Base-by-base conservation (phyloP, 2,888 invertebrate species). In the Microplitis manilae region DNA sequence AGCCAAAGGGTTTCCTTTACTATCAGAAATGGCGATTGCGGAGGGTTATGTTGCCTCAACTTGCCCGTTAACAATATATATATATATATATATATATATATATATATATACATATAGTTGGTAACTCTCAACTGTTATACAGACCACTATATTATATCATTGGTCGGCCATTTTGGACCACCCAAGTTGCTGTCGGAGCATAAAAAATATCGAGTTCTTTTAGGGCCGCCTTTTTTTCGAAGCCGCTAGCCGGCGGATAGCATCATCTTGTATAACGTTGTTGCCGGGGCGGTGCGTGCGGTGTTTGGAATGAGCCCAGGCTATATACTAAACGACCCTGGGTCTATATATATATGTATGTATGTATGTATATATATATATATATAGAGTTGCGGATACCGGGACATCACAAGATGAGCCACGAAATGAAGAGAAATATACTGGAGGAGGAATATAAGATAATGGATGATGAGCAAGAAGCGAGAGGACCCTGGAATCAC, bases 161-260 rank as follows among this genome's bases (percentile, higher is more conserved):
- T 88, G 89, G 86, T 50, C 89, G 88, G 90, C 90, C 90, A 90
- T 90, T 90, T 89, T 89, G 89, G 90, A 89, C 90, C 90, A 90
- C 90, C 90, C 90, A 90, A 89, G 90, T 86, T 81, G 88, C 88
- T 88, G 89, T 89, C 89, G 86, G 88, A 86, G 87, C 85, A 89
- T 89, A 89, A 90, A 90, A 89, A 89, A 89, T 90, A 90, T 90
- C 87, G 89, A 90, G 88, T 89, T 89, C 90, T 89, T 89, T 90
- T 89, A 89, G 89, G 90, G 88, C 89, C 89, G 88, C 90, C 89
- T 89, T 89, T 89, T 89, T 89, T 88, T 87, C 85, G 77, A 84
- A 88, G 87, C 88, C 88, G 89, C 87, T 86, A 86, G 87, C 83
- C 50, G 82, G 80, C 82, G 83, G 84, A 84, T 50, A 77, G 68